Evolutionary conservation across 2,888 invertebrate genomes (phyloP), one percentile per base, ranked within the genome.

Genomic region (Brenthis ino): DNA sequence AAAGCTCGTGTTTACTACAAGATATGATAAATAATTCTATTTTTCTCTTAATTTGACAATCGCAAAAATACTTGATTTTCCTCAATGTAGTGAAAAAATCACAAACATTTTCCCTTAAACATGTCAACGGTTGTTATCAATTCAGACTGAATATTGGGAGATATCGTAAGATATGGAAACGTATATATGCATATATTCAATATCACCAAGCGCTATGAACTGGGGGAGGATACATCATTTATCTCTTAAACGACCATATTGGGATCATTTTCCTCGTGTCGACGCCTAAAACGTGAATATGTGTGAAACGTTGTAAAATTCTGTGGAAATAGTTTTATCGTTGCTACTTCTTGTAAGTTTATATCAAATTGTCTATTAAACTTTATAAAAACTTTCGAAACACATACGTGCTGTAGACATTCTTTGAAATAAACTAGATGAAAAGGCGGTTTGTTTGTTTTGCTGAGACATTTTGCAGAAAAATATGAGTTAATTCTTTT

Each of bases 231-330:
- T 51, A 63, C 55, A 55, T 67, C 67, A 57, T 63, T 67, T 67
- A 67, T 67, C 63, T 67, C 43, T 61, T 50, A 24, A 61, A 63
- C 37, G 67, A 50, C 55, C 67, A 54, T 67, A 63, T 54, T 67
- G 67, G 63, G 63, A 67, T 67, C 67, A 50, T 67, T 67, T 67
- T 67, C 56, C 43, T 57, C 51, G 13, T 63, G 56, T 51, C 67
- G 51, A 67, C 43, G 61, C 37, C 20, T 37, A 14, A 54, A 33
- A 63, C 56, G 43, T 67, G 57, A 57, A 57, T 63, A 57, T 37
- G 50, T n/a, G 57, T 51, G 61, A 51, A 14, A 13, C 37, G 24
- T 63, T 53, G 14, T 63, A 2, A 51, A 43, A n/a, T 63, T 16
- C 16, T 43, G 16, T 57, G 4, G 33, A 54, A 37, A 50, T 50